Conservation (phyloP, 2,888 invertebrate genomes). For the Biston betularia region DNA sequence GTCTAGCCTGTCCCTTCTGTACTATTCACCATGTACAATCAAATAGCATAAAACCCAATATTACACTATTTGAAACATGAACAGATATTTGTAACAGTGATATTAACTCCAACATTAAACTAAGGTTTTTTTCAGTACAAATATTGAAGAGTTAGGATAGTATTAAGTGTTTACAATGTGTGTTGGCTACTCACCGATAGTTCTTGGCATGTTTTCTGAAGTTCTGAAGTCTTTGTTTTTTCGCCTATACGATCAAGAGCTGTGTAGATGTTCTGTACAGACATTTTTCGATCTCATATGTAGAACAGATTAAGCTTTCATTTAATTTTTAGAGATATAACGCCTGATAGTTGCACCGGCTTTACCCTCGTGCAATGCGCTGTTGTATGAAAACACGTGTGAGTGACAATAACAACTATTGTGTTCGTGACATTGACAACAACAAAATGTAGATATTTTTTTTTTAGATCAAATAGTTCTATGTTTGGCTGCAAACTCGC, state of each 20-base stretch:
- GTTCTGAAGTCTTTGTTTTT: slow-evolving; percentile 59
- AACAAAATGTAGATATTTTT: too few species aligned
- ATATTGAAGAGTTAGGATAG: neutral
- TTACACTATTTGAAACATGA: neutral
- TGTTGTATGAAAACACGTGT: slow-evolving; percentile 47
- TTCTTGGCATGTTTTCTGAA: slow-evolving; percentile 62
- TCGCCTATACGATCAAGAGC: slow-evolving; percentile 55
- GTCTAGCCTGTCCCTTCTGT: neutral
- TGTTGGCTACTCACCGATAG: slow-evolving; percentile 60
- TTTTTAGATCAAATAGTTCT: too few species aligned
- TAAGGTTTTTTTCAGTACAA: too few species aligned
- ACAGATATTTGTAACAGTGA: neutral
- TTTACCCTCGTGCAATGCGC: slow-evolving; percentile 42
- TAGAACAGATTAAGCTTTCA: slow-evolving; percentile 18
- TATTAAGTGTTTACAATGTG: slow-evolving; percentile 32
- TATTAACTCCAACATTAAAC: neutral
- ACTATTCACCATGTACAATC: neutral
- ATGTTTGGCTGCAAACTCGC: too few species aligned
- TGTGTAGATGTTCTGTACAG: slow-evolving; percentile 47
- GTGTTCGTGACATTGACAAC: neutral
- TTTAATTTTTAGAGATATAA: slow-evolving; percentile 16
- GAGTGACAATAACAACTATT: slow-evolving; percentile 39
- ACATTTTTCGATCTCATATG: slow-evolving; percentile 53
- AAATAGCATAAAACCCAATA: too few species aligned
- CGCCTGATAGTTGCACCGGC: slow-evolving; percentile 39